Percentiles rank a stretch among this genome's conserved stretches.
Conservation (phyloP, 1,140 invertebrate genomes). For the Polypedilum pembai region DNA sequence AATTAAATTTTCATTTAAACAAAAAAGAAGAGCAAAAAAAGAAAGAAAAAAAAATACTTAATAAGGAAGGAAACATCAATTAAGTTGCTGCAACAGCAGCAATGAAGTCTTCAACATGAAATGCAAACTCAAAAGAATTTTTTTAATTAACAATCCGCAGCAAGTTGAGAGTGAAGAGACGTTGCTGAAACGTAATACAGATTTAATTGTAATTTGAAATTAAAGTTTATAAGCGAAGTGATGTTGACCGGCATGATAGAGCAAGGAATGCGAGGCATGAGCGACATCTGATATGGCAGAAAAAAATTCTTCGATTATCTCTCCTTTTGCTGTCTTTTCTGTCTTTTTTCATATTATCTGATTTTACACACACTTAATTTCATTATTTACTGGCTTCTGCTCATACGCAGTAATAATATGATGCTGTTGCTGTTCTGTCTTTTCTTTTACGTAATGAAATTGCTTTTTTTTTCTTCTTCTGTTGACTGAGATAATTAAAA, state of each 20-base stretch:
- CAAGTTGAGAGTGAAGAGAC: neutral
- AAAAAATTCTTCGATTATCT: constrained; percentile 16
- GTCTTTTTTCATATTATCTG: neutral
- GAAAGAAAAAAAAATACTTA: neutral
- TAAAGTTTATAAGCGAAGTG: neutral
- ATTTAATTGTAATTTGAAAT: constrained; percentile 4
- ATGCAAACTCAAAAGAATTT: neutral
- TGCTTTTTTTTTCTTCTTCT: no score
- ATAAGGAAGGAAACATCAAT: constrained; percentile 24
- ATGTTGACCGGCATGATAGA: neutral
- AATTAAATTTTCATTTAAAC: neutral
- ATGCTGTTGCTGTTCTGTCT: neutral
- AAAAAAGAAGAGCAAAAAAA: neutral
- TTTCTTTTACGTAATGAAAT: neutral
- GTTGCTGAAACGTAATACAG: neutral
- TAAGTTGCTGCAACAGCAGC: neutral
- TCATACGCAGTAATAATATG: neutral
- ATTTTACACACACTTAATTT: constrained; percentile 18
- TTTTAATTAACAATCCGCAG: neutral
- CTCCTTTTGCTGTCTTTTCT: neutral
- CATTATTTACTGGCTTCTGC: constrained; percentile 16
- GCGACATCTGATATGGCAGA: constrained; percentile 21
- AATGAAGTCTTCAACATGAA: neutral
- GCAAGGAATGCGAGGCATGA: neutral
- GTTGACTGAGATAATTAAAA: no score